phyloP scores from a whole-genome alignment of 2,113 vertebrate species.

The Xiphorhynchus elegans region DNA sequence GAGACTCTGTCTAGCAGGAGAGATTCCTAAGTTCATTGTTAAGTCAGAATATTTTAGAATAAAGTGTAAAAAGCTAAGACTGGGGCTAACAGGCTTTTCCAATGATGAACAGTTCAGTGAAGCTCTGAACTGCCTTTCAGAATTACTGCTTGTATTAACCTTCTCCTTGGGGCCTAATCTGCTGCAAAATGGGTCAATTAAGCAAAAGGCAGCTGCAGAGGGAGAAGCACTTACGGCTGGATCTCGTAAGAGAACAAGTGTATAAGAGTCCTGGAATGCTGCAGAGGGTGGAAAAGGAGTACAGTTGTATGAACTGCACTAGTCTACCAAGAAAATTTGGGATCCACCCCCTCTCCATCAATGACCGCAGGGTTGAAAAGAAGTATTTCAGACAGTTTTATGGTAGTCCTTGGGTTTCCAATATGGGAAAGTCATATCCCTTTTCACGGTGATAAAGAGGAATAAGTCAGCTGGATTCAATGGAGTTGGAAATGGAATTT shows the following conservation, averaged over 20 bases:
- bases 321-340: background rate
- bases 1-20: background rate
- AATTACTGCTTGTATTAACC: background rate
- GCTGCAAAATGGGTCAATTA: background rate
- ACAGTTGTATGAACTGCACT: background rate
- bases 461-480: background rate
- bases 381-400: background rate
- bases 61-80: background rate
- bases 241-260: background rate
- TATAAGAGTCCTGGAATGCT: background rate
- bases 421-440: background rate
- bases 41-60: conserved; percentile 7
- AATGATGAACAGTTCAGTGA: background rate
- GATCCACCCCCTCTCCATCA: background rate
- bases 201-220: conserved; percentile 1
- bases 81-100: background rate
- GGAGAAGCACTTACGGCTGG: background rate
- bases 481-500: background rate
- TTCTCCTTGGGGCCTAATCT: conserved; percentile 21
- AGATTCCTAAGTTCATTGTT: background rate
- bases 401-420: background rate
- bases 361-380: background rate
- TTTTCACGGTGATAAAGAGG: background rate
- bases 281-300: background rate
- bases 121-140: background rate